A percentile compares a stretch with the other conserved stretches of the same genome.
phyloP scores from a whole-genome alignment of 2,113 vertebrate species.

The Phaetusa simplex region DNA sequence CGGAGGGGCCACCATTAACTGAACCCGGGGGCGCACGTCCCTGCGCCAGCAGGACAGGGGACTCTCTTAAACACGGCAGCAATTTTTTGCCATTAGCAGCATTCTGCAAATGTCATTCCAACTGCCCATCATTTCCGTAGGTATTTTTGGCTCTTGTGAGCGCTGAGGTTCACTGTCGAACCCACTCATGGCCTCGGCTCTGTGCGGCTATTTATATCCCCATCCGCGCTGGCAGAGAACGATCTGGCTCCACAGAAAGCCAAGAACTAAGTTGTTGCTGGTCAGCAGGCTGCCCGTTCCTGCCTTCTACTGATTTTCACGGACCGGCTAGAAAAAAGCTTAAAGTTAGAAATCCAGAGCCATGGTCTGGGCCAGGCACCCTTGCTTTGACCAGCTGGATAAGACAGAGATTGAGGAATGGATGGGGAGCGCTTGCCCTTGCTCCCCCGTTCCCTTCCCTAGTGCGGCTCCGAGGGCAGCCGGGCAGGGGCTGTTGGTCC shows the following conservation, averaged over 20 bases:
- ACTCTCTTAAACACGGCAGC: neutral
- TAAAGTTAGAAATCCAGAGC: neutral
- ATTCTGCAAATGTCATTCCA: neutral
- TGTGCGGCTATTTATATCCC: neutral
- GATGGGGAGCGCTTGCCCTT: neutral
- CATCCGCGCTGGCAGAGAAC: neutral
- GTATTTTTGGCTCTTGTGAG: constrained; percentile 17
- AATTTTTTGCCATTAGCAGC: neutral
- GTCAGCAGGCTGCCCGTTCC: neutral
- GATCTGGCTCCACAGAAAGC: neutral
- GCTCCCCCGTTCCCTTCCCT: neutral
- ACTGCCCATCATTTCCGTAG: neutral
- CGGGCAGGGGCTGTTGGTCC: neutral
- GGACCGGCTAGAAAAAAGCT: neutral
- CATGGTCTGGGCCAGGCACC: neutral
- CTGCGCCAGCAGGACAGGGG: neutral
- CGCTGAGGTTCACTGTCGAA: neutral
- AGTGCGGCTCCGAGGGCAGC: neutral
- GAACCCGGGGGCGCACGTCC: neutral
- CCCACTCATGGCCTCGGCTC: neutral
- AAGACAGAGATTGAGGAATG: neutral
- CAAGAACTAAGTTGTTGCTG: neutral
- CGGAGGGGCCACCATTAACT: neutral
- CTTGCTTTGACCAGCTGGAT: neutral
- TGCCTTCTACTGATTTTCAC: neutral